Evolutionary conservation across 2,113 vertebrate genomes (phyloP).

Genomic region (Scatophagus argus): DNA sequence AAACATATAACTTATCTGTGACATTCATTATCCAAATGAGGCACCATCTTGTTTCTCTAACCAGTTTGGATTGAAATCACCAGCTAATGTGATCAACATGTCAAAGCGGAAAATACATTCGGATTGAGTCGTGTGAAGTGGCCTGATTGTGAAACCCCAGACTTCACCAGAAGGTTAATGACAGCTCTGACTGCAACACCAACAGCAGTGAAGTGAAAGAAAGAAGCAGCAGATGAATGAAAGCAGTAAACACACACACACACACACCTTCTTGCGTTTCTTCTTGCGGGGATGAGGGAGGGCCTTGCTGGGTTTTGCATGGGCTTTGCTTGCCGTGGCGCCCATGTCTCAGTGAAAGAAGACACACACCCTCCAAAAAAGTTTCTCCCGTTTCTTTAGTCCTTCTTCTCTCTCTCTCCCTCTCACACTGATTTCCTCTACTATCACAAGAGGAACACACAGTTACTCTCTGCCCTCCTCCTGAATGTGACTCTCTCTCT

Average conservation of each 20-base stretch:
- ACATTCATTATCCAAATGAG: background rate
- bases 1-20: background rate
- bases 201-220: background rate
- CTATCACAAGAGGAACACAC: background rate
- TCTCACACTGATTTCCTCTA: background rate
- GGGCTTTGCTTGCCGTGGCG: slow-evolving; percentile 62
- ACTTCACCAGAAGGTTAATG: background rate
- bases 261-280: slow-evolving; percentile 70
- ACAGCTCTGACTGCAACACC: background rate
- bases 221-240: background rate
- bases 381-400: background rate
- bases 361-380: slow-evolving; percentile 15
- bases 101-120: background rate
- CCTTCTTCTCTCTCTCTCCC: background rate
- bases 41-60: background rate
- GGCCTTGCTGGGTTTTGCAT: slow-evolving; percentile 2
- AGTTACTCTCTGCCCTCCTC: background rate
- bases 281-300: slow-evolving; percentile 40
- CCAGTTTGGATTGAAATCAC: background rate
- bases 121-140: background rate
- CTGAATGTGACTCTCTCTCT: background rate
- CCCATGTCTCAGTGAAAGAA: slow-evolving; percentile 56
- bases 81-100: background rate
- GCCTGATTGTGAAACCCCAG: background rate
- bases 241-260: background rate